Base-by-base conservation (phyloP, 2,888 invertebrate genomes). In the Hirtodrosophila alboralis region DNA sequence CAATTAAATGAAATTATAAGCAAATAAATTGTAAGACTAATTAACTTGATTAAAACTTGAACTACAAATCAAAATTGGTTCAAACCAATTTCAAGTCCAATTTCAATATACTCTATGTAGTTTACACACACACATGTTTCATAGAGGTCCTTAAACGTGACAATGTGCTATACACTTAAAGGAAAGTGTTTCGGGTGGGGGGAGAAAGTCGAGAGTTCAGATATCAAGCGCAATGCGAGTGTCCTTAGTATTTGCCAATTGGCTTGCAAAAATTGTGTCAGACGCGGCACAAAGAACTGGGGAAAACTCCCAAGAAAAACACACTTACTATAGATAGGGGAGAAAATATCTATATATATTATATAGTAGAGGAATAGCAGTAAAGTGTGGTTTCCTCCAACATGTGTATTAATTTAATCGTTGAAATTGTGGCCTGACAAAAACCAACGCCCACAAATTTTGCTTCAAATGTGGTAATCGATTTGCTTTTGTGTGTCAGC, bases 321-420 rank as follows among this genome's bases (percentile, higher is more conserved):
- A 33, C 38, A 43, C 21, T 41, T 21, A 23, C 33, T 23, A 14
- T 13, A 28, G 27, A 6, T 14, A 18, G 28, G 9, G 36, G n/a
- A 3, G 7, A 1, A 28, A 0, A 27, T 8, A 18, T 26, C n/a
- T 7, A 13, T 10, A 7, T 30, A 16, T 16, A 14, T 2, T 3
- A 16, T 4, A 41, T n/a, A n/a, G 13, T 0, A 13, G 1, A 9
- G 3, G 13, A 26, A 8, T 34, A n/a, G 26, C 1, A 45, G 8
- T 6, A 8, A 28, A 16, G 12, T 34, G 23, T 3, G 5, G 23
- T 23, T 18, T 3, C 4, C 1, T 23, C 23, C 34, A 71, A 74
- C 79, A 83, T 78, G 78, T 78, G 78, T 78, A 75, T 78, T 78
- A 75, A 73, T 78, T 78, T 78, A 65, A 62, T 57, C 58, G 60